Percentiles rank a stretch among this genome's conserved stretches.
Conservation (phyloP, 2,888 invertebrate species). For the Iselma pallidipennis region DNA sequence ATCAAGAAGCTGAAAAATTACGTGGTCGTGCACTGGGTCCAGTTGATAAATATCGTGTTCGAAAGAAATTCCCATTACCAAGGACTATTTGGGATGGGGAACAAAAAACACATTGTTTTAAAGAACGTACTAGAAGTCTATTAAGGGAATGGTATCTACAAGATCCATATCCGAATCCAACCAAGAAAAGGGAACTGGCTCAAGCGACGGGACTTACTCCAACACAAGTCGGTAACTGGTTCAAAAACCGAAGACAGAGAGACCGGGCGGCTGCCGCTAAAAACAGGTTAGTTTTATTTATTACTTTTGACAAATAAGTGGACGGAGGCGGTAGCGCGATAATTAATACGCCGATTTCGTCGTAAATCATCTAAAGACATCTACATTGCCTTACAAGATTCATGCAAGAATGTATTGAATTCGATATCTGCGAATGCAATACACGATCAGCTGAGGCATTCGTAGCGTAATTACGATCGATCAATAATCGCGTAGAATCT, state of each 20-base stretch:
- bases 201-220: conserved; percentile 89
- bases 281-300: conserved; percentile 76
- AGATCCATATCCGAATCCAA: conserved; percentile 95
- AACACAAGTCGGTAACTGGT: conserved; percentile 94
- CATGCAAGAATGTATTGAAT: background rate
- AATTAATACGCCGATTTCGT: conserved; percentile 33
- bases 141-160: conserved; percentile 98
- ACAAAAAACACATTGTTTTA: conserved; percentile 95
- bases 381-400: background rate
- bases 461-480: too few relatives aligned
- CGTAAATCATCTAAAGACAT: conserved; percentile 21
- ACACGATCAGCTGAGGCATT: background rate
- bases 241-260: conserved; percentile 85
- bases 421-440: background rate
- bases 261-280: conserved; percentile 93
- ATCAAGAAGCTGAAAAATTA: conserved; percentile 89
- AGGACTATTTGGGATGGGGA: conserved; percentile 95
- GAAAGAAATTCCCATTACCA: conserved; percentile 92
- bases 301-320: conserved; percentile 35
- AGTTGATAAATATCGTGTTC: conserved; percentile 90
- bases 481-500: too few relatives aligned
- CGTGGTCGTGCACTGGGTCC: conserved; percentile 90
- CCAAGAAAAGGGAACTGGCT: conserved; percentile 89
- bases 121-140: conserved; percentile 92
- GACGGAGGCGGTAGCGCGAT: conserved; percentile 29